phyloP scores from a whole-genome alignment of 1,140 invertebrate genomes.

The Drosophila trapezifrons region DNA sequence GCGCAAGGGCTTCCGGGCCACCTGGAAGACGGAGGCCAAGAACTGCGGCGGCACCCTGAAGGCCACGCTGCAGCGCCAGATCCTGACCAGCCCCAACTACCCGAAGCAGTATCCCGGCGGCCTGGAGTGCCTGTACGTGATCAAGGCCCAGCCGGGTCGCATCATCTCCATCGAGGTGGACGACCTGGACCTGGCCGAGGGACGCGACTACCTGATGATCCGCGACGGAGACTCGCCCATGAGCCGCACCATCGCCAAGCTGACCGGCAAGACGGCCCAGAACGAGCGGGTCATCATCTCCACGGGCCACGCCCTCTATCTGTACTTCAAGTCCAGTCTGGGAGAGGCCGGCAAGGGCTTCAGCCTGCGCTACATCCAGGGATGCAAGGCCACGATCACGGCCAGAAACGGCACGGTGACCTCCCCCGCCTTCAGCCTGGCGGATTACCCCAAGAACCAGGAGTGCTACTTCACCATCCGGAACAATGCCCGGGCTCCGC shows the following conservation, averaged over 20 bases:
- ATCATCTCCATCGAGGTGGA: constrained; percentile 95
- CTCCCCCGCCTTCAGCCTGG: constrained; percentile 93
- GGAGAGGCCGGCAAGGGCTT: constrained; percentile 96
- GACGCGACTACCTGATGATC: constrained; percentile 94
- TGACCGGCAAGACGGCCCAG: constrained; percentile 91
- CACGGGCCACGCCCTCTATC: constrained; percentile 93
- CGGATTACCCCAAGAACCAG: constrained; percentile 95
- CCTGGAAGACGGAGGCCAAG: constrained; percentile 97
- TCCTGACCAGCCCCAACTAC: constrained; percentile 94
- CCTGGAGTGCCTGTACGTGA: constrained; percentile 96
- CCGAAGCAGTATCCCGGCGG: constrained; percentile 96
- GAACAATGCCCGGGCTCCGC: constrained; percentile 91
- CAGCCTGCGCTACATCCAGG: constrained; percentile 94
- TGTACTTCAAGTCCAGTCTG: constrained; percentile 96
- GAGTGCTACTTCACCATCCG: constrained; percentile 95
- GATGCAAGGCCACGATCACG: constrained; percentile 92
- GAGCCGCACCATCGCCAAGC: constrained; percentile 91
- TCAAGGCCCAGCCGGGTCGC: constrained; percentile 93
- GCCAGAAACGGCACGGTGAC: constrained; percentile 92
- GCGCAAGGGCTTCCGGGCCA: constrained; percentile 96
- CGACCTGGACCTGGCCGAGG: constrained; percentile 94
- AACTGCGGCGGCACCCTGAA: constrained; percentile 93
- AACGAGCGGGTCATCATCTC: constrained; percentile 95
- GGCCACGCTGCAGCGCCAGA: constrained; percentile 92
- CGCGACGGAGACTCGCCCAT: constrained; percentile 95